These are phyloP conservation scores for Apotomis turbidana DNA, from an alignment of 2,888 invertebrate species.

Conservation along the genomic window DNA sequence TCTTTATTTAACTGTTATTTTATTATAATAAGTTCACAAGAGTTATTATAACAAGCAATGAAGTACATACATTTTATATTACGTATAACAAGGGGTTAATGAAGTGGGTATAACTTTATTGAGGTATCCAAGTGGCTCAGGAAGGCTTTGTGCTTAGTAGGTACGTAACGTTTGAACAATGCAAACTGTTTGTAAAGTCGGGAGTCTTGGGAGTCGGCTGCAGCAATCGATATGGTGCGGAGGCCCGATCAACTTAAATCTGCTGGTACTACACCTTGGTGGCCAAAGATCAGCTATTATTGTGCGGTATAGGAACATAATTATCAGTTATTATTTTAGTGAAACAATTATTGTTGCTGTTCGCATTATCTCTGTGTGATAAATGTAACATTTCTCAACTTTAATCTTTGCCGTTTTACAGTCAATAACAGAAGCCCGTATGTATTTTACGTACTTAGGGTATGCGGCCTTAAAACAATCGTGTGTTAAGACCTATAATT, in stretches of 20 bases:
- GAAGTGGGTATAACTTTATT: background rate
- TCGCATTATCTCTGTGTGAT: too few relatives aligned
- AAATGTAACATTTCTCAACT: too few relatives aligned
- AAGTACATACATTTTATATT: background rate
- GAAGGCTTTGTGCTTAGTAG: constrained; percentile 16
- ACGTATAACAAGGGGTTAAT: background rate
- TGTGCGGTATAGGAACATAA: too few relatives aligned
- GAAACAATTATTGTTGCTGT: background rate
- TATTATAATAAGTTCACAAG: background rate
- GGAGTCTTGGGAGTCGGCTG: constrained; percentile 48
- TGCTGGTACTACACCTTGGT: background rate
- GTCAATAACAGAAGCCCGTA: too few relatives aligned
- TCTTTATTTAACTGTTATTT: too few relatives aligned
- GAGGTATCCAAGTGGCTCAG: background rate
- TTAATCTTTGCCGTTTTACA: too few relatives aligned
- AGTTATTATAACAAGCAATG: background rate
- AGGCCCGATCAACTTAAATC: constrained; percentile 57
- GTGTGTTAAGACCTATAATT: too few relatives aligned
- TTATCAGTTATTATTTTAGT: too few relatives aligned
- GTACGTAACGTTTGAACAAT: constrained; percentile 26
- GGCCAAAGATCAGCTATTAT: background rate
- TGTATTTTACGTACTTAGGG: too few relatives aligned
- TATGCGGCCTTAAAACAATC: too few relatives aligned
- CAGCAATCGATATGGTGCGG: constrained; percentile 58
- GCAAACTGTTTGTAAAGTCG: constrained; percentile 44